These are phyloP conservation scores for Neotoma lepida DNA, from an alignment of 2,113 vertebrate species.

Conservation along the genomic window DNA sequence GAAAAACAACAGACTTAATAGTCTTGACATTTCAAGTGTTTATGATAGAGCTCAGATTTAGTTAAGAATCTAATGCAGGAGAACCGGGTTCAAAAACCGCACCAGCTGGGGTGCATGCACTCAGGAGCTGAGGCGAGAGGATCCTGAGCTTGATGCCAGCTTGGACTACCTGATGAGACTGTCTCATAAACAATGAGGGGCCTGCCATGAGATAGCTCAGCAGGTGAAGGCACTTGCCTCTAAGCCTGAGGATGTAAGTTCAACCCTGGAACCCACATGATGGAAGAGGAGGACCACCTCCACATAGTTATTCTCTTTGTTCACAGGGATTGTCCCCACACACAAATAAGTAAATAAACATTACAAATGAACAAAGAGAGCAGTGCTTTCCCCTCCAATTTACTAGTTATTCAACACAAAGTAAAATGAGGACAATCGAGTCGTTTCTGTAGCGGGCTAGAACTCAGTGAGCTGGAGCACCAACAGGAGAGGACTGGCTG, in stretches of 20 bases:
- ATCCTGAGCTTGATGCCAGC: neutral
- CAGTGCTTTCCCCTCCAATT: neutral
- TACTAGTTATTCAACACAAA: conserved; percentile 35
- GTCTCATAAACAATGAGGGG: neutral
- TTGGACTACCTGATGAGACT: too few relatives aligned
- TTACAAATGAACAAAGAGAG: neutral
- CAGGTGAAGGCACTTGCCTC: neutral
- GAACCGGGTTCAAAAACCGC: neutral
- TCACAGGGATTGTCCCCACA: neutral
- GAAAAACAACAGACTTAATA: conserved; percentile 56
- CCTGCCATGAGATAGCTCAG: neutral
- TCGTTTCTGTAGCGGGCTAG: neutral
- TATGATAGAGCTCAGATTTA: conserved; percentile 8
- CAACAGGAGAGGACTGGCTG: neutral
- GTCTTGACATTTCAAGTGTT: neutral
- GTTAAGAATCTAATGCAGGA: neutral
- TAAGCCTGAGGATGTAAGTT: neutral
- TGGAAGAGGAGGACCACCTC: neutral
- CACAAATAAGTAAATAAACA: neutral
- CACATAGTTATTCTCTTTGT: neutral
- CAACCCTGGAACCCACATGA: neutral
- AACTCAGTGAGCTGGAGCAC: neutral
- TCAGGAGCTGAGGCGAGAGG: neutral
- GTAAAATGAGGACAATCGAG: neutral
- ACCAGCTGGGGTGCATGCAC: neutral